Conservation (phyloP, 2,888 invertebrate genomes). For the Criorhina ranunculi region DNA sequence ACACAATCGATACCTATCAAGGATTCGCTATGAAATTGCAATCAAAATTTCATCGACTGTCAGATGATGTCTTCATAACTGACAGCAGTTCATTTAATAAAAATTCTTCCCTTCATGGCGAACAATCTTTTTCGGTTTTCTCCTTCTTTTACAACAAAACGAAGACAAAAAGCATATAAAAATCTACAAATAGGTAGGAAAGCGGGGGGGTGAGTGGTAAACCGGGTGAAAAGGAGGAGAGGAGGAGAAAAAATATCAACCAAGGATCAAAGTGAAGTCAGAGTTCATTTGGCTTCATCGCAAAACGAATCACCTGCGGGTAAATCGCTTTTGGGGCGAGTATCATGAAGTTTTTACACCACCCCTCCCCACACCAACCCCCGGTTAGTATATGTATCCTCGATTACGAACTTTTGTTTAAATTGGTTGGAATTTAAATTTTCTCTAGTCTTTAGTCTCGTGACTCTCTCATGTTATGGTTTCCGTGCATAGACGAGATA, state of each 20-base stretch:
- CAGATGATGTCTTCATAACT: conserved; percentile 62
- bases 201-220: neutral
- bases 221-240: conserved; percentile 1
- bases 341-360: conserved; percentile 24
- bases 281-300: conserved; percentile 66
- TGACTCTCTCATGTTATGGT: conserved; percentile 13
- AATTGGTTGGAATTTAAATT: conserved; percentile 73
- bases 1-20: conserved; percentile 37
- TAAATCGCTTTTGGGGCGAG: conserved; percentile 53
- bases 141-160: neutral
- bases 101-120: conserved; percentile 15
- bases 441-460: conserved; percentile 2
- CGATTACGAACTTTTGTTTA: conserved; percentile 70
- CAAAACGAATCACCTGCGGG: conserved; percentile 55
- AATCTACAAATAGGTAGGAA: conserved; percentile 13
- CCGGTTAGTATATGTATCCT: conserved; percentile 26
- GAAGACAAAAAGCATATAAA: conserved; percentile 24
- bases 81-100: conserved; percentile 56
- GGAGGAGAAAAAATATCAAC: conserved; percentile 35
- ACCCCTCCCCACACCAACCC: neutral
- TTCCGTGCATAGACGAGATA: conserved; percentile 27
- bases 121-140: neutral
- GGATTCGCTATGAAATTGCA: conserved; percentile 56
- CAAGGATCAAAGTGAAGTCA: conserved; percentile 64
- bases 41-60: conserved; percentile 66